Percentiles rank a stretch among this genome's conserved stretches.
Conservation (phyloP, 2,113 vertebrate genomes). For the Eonycteris spelaea region DNA sequence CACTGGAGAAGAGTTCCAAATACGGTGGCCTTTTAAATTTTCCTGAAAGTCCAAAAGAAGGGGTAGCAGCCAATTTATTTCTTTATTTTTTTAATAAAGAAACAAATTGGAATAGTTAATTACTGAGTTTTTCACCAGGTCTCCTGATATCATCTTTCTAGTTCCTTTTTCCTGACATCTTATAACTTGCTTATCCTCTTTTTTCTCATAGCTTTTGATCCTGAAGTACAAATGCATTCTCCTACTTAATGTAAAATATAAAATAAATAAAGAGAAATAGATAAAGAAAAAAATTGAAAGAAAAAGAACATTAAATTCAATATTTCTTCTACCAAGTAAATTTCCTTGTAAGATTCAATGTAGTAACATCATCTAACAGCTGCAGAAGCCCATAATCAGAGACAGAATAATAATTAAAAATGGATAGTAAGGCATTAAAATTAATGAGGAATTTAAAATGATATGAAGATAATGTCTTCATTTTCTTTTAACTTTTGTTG, state of each 20-base stretch:
- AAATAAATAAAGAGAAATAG: not conserved
- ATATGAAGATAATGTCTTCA: not conserved
- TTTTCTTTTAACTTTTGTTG: not conserved
- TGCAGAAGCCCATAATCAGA: not conserved
- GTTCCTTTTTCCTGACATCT: not conserved
- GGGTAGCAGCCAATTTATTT: not conserved
- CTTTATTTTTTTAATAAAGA: not conserved
- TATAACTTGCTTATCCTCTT: not conserved
- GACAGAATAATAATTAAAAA: not conserved
- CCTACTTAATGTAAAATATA: not conserved
- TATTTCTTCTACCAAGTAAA: not conserved
- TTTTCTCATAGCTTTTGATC: not conserved
- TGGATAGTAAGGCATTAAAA: not conserved
- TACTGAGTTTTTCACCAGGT: not conserved
- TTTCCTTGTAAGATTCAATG: conserved; percentile 18
- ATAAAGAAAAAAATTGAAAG: not conserved
- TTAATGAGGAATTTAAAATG: not conserved
- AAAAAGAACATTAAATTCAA: not conserved
- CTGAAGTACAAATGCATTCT: not conserved
- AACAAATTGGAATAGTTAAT: not conserved
- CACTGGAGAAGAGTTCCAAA: not conserved
- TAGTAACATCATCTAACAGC: not conserved
- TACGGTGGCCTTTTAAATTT: not conserved
- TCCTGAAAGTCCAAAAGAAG: not conserved
- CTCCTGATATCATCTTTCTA: not conserved